Evolutionary conservation across 2,797 vertebrate species (phyloP), one percentile per base, ranked within the genome.

Genomic region (Rhinophrynus dorsalis): DNA sequence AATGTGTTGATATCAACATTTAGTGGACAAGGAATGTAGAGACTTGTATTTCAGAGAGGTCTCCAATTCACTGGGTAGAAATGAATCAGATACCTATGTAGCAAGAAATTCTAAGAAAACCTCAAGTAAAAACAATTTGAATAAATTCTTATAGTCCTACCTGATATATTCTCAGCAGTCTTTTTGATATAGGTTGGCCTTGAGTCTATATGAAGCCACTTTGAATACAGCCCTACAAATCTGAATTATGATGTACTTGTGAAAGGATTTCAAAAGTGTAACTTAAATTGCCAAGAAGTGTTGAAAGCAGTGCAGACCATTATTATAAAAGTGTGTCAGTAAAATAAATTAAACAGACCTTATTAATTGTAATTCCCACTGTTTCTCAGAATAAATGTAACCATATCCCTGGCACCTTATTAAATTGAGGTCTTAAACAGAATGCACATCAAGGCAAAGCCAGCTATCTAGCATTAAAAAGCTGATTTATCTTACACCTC

Each of bases 311-410:
- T 42, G 57, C 42, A 21, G 33, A 20, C 3, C 10, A 63, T 33
- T 38, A 26, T 20, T 48, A 29, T 29, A 17, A 37, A 37, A 51
- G 20, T n/a, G 50, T 48, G 47, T 29, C 52, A 40, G 33, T 56
- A 50, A 58, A 58, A 65, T 65, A 33, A 62, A 72, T 58, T 33
- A 23, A 20, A 20, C 42, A 15, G 17, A 4, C 30, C 44, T 55
- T 6, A 32, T 72, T 64, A 47, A 56, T 58, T 72, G 17, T 50
- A 65, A 64, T 57, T 57, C 26, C 27, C 15, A 58, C 23, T 58
- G 44, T 65, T 71, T 40, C 51, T 40, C 50, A 57, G 52, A 71
- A 58, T 71, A 65, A 73, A 73, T 66, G 55, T 66, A 59, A 59
- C 45, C 54, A 52, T 66, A 56, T 45, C 47, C 66, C 29, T 35